Evolutionary conservation across 2,113 vertebrate species (phyloP), one percentile per base, ranked within the genome.

Genomic region (Thalassoma bifasciatum): DNA sequence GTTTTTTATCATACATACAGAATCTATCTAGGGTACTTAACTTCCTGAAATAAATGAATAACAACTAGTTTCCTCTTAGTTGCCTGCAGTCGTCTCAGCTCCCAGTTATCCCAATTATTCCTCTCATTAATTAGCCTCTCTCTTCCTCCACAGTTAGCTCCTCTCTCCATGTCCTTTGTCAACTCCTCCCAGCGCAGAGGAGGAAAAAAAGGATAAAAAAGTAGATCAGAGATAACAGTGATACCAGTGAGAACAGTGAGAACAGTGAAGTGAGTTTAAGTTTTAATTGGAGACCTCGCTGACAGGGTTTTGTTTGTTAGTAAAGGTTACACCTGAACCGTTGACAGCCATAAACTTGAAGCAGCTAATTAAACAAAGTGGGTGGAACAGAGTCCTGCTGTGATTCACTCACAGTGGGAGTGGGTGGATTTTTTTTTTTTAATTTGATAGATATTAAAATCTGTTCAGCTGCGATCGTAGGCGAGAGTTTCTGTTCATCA

Each of bases 51-150:
- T 30, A 30, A 30, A 30, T 30, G 3, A 30, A 30, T 30, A 30
- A 30, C 30, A 30, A 30, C 30, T 30, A 30, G 30, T 30, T 4
- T 30, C 30, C 30, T 30, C 30, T 30, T 30, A 30, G 30, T 30
- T 30, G 30, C 30, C 30, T 30, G 30, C 3, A 30, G 30, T 30
- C 23, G 14, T 22, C 5, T 56, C 22, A 66, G 46, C 17, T 9
- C 17, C 54, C 26, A 61, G 54, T 75, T 61, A 61, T 47, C 60
- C 60, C 21, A 38, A 30, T 30, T 30, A 30, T 30, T 30, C 30
- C 30, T 3, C 30, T 30, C 30, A 30, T 30, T 30, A 30, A 30
- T 30, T 30, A 30, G 3, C 30, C 30, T 30, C 30, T 30, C 30
- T 53, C 30, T 30, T 30, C 13, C 19, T 34, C 22, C 46, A 34